Conservation (phyloP, 2,888 invertebrate genomes). For the Acanthosepion pharaonis region DNA sequence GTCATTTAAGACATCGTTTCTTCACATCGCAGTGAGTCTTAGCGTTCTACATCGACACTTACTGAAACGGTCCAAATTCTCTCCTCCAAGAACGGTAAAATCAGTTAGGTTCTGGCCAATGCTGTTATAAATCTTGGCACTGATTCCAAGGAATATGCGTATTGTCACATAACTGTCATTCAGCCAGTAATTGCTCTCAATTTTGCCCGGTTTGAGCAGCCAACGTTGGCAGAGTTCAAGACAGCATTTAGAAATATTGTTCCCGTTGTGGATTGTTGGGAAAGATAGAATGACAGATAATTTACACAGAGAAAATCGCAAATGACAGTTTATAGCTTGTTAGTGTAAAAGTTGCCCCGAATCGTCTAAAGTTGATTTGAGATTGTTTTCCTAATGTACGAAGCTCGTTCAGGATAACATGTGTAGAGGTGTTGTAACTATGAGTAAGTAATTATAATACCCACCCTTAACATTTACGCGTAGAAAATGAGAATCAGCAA, state of each 20-base stretch:
- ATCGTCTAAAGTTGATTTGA: background rate
- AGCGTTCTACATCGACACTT: background rate
- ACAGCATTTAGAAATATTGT: background rate
- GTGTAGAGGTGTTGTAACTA: no score
- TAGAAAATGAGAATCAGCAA: no score
- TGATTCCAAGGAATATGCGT: background rate
- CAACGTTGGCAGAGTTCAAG: background rate
- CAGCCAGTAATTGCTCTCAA: background rate
- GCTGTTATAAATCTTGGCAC: background rate
- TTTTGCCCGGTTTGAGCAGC: background rate
- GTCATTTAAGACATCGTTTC: no score
- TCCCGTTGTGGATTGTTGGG: background rate
- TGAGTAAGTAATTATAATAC: no score
- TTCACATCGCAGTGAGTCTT: no score
- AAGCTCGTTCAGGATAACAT: no score
- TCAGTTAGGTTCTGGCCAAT: background rate
- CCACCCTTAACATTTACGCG: no score
- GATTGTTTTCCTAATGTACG: no score
- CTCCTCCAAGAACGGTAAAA: background rate
- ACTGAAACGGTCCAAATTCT: background rate
- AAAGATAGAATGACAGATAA: background rate
- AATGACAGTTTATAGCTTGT: background rate
- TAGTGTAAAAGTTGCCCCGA: background rate
- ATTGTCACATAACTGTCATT: constrained; percentile 20
- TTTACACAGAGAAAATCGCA: background rate